Evolutionary conservation across 2,888 invertebrate genomes (phyloP), one percentile per base, ranked within the genome.

Genomic region (Thecophora atra): DNA sequence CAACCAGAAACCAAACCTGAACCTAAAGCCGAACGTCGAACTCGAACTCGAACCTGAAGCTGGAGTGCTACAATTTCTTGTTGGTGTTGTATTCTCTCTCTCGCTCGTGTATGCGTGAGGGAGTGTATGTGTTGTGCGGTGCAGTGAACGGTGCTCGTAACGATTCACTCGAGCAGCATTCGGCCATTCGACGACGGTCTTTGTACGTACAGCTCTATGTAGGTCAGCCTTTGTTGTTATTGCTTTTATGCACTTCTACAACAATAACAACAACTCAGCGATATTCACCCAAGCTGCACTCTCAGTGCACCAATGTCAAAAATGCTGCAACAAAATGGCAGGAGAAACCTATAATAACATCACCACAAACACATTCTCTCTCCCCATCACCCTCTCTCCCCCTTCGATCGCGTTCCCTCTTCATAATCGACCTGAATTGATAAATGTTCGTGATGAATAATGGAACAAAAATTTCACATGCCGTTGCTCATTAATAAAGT

Each of bases 91-190:
- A 37, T 37, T 37, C 19, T 54, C 54, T 54, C 54, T 17, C 19
- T 17, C 21, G n/a, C 24, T 42, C 26, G 51, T 26, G 62, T 19
- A 44, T 58, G 60, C 21, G 51, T 64, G 47, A 58, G 64, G 24
- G 42, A 63, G 63, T 56, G 21, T 68, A 21, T 51, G 66, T 52
- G 52, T 51, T 28, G 51, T 58, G 47, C 47, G 30, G 67, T 63
- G 63, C 63, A 62, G 15, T 24, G 26, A 24, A 7, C 15, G 21
- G n/a, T 13, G 19, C 63, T 37, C 56, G 42, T 42, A 63, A 63
- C 37, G 63, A 63, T 37, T 37, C 63, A 63, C 42, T 63, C 21
- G 42, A 63, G 44, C 42, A 63, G 8, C 42, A 37, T n/a, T 17
- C 37, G 15, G 63, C 11, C 17, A 63, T 19, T 19, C 42, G 30